phyloP scores from a whole-genome alignment of 2,797 vertebrate genomes.

The Melopsittacus undulatus region DNA sequence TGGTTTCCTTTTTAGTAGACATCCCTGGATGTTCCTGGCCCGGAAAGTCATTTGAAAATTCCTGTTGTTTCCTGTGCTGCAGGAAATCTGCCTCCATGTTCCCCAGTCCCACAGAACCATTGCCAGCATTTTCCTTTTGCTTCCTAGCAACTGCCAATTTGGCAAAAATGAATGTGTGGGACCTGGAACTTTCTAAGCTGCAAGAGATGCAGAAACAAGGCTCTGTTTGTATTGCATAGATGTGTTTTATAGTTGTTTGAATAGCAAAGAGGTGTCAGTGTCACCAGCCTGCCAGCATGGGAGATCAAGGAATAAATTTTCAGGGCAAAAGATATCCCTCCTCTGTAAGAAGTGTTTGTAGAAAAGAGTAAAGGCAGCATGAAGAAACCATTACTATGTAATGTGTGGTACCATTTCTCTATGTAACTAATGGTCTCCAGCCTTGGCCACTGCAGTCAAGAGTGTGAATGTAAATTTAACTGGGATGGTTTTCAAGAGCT shows the following conservation, averaged over 20 bases:
- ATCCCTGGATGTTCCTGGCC: conserved; percentile 7
- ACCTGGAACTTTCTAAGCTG: conserved; percentile 58
- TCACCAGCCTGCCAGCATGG: conserved; percentile 44
- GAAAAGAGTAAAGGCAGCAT: not conserved
- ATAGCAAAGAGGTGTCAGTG: conserved; percentile 56
- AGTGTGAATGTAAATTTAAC: not conserved
- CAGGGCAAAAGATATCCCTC: conserved; percentile 41
- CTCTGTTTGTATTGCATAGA: conserved; percentile 37
- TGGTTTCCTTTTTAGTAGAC: not conserved
- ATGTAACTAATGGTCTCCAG: not conserved
- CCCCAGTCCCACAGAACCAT: conserved; percentile 29
- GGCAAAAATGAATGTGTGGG: conserved; percentile 58
- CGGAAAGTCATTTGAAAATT: conserved; percentile 45
- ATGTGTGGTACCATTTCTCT: not conserved
- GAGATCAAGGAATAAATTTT: conserved; percentile 63
- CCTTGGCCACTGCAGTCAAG: not conserved
- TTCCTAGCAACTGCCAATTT: conserved; percentile 66
- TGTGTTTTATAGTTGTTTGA: conserved; percentile 43
- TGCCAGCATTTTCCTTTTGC: conserved; percentile 65
- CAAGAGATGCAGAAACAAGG: conserved; percentile 65
- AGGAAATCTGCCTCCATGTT: conserved; percentile 38
- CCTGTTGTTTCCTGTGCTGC: conserved; percentile 40
- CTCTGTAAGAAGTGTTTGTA: conserved; percentile 24
- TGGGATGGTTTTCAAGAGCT: not conserved
- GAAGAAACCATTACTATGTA: not conserved